Evolutionary conservation across 2,888 invertebrate species (phyloP).

Genomic region (Hypolimnas misippus): DNA sequence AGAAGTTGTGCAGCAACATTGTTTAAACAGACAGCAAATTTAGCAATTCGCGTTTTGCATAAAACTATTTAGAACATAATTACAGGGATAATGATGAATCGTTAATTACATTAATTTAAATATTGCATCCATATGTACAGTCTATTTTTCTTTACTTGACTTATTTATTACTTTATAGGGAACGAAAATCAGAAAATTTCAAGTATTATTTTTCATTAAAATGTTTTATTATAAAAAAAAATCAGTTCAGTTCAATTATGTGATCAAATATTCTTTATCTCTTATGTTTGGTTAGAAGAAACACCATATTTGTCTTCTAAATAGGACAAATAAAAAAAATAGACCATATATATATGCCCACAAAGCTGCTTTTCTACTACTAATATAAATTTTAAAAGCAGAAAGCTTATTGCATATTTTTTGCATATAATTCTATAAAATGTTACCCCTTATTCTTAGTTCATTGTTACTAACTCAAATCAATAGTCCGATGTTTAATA

Average conservation of each 20-base stretch:
- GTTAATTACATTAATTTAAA: background rate
- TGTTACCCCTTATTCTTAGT: slow-evolving; percentile 3
- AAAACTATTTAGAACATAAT: slow-evolving; percentile 8
- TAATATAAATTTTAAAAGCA: background rate
- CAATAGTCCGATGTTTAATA: slow-evolving; percentile 19
- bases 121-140: no score
- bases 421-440: background rate
- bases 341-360: background rate
- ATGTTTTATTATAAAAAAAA: no score
- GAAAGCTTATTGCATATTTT: background rate
- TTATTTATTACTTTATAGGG: no score
- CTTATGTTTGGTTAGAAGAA: no score
- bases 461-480: slow-evolving; percentile 20
- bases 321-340: no score
- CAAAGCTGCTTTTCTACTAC: background rate
- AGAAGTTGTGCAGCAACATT: slow-evolving; percentile 19
- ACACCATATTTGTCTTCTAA: no score
- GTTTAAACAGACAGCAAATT: slow-evolving; percentile 2
- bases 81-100: background rate
- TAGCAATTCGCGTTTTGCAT: slow-evolving; percentile 2
- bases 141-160: no score
- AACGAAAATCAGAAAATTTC: no score
- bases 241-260: no score
- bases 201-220: no score
- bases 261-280: no score